Evolutionary conservation across 2,797 vertebrate species (phyloP), one percentile per base, ranked within the genome.

Genomic region (Australoheros facetus): DNA sequence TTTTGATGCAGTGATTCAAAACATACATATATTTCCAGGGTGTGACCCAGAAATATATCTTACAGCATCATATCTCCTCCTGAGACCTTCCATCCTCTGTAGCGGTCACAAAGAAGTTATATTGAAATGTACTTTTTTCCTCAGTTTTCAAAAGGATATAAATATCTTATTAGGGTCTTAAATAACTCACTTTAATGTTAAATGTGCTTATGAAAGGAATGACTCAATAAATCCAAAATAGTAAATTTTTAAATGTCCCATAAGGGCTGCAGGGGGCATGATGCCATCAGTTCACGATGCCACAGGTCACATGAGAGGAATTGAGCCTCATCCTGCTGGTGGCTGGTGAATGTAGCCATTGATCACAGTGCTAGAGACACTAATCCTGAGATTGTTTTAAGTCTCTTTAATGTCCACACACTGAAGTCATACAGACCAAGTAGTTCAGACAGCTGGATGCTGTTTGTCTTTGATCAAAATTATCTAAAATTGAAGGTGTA

Each of bases 211-310:
- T 21, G 7, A 30, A 58, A 73, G 11, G 71, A 19, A 14, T n/a
- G 10, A 1, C 4, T 58, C 4, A 66, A 21, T 42, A 14, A 10
- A 30, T 76, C 39, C 11, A 13, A 14, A 10, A 2, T 28, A 17
- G 4, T 48, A 4, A 0, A 42, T 66, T n/a, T 62, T 69, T 4
- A 56, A 66, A 62, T 71, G 30, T 71, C 66, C 23, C 23, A 16
- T n/a, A 2, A 30, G 34, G 60, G 30, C 87, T 91, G 78, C 23
- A 92, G 88, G 83, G 80, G 79, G 87, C 88, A 37, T 37, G 34
- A 37, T 10, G 34, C 34, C 34, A 9, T 37, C 34, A 37, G 2
- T 37, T 37, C 8, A 10, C 10, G 9, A 10, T 37, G 34, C 34
- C 34, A 10, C 21, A 21, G 58, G 77, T 81, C 81, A 91, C 77